A percentile compares a stretch with the other conserved stretches of the same genome.
Conservation (phyloP, 2,797 vertebrate genomes). For the Ciconia nigra region DNA sequence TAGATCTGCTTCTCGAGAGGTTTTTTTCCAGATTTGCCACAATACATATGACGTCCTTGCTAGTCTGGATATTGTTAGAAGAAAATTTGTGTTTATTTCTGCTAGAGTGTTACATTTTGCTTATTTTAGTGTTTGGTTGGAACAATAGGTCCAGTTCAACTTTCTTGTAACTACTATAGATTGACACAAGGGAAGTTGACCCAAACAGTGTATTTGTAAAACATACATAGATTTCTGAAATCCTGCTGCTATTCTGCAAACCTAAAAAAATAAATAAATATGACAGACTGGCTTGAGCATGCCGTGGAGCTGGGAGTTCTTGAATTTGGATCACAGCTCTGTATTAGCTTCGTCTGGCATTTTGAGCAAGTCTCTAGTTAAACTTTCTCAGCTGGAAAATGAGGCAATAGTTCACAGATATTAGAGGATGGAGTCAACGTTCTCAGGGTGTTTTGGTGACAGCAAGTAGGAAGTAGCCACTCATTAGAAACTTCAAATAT, state of each 20-base stretch:
- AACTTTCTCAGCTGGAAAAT: not conserved
- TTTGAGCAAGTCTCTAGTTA: not conserved
- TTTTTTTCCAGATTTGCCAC: not conserved
- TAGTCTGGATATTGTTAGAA: not conserved
- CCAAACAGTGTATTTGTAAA: not conserved
- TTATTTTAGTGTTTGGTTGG: not conserved
- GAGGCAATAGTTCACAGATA: not conserved
- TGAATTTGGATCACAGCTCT: not conserved
- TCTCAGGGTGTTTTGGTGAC: not conserved
- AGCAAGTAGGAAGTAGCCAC: not conserved
- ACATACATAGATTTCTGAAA: not conserved
- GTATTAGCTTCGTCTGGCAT: not conserved
- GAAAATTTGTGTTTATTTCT: not conserved
- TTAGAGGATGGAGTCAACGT: not conserved
- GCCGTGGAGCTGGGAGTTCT: not conserved
- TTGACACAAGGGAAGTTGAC: not conserved
- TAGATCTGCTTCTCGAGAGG: not conserved
- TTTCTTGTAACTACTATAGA: not conserved
- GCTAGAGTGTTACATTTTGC: not conserved
- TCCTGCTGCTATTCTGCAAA: not conserved
- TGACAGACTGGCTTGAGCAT: not conserved
- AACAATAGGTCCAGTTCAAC: not conserved
- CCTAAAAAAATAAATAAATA: not conserved
- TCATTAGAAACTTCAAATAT: not conserved
- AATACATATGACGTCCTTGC: not conserved